Conservation (phyloP, 1,140 invertebrate genomes). For the Andricus grossulariae region DNA sequence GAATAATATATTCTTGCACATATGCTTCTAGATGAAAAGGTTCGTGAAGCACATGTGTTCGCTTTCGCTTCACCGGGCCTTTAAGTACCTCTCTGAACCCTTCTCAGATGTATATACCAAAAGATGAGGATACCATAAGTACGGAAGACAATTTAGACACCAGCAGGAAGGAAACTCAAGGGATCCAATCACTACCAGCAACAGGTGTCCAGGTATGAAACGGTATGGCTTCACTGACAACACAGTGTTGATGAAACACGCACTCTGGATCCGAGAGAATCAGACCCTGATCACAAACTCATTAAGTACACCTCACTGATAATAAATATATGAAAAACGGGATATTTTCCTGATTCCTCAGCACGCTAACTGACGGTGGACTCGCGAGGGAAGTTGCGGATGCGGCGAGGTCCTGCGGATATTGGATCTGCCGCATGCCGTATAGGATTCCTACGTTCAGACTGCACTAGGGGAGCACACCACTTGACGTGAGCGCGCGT, state of each 20-base stretch:
- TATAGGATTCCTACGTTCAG: neutral
- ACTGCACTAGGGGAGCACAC: conserved; percentile 48
- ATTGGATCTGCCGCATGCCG: neutral
- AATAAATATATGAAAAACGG: neutral
- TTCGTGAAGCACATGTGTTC: neutral
- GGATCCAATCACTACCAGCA: neutral
- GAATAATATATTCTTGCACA: no score
- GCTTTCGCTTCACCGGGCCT: neutral
- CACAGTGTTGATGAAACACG: neutral
- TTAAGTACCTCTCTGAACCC: conserved; percentile 7
- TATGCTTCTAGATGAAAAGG: no score
- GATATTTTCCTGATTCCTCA: neutral
- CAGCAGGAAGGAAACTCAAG: neutral
- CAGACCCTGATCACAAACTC: neutral
- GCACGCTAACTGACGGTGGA: neutral
- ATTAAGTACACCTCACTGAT: conserved; percentile 20
- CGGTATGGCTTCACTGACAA: neutral
- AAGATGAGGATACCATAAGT: conserved; percentile 1
- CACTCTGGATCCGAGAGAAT: neutral
- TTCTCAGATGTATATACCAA: neutral
- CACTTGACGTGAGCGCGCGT: conserved; percentile 75
- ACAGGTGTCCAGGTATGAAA: neutral
- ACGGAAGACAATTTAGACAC: neutral
- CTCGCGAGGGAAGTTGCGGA: neutral
- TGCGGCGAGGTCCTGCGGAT: neutral